These are phyloP conservation scores for Notodonta dromedarius DNA, from an alignment of 2,888 invertebrate genomes.

Conservation along the genomic window DNA sequence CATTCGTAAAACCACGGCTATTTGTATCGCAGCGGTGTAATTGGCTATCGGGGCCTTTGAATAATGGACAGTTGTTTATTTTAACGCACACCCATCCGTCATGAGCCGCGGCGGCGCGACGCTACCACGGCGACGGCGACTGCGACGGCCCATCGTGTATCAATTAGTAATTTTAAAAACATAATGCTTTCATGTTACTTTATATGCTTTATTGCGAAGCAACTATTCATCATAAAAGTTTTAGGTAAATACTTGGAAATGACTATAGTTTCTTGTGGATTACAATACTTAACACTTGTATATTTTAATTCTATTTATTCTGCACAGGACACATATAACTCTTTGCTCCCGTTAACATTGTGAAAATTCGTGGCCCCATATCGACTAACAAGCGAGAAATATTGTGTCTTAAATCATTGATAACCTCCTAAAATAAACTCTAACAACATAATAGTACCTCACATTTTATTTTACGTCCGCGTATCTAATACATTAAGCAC, in stretches of 20 bases:
- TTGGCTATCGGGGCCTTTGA: slow-evolving; percentile 55
- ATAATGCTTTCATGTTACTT: slow-evolving; percentile 36
- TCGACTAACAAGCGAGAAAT: too few species aligned
- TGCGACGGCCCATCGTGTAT: neutral
- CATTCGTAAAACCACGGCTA: slow-evolving; percentile 49
- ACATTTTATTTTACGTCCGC: slow-evolving; percentile 13
- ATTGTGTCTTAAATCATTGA: too few species aligned
- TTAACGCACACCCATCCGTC: slow-evolving; percentile 58
- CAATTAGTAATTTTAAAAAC: slow-evolving; percentile 25
- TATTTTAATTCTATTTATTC: too few species aligned
- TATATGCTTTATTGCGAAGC: slow-evolving; percentile 16
- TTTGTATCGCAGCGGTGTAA: slow-evolving; percentile 53
- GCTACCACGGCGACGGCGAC: slow-evolving; percentile 1
- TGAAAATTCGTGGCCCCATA: too few species aligned
- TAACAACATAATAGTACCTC: neutral
- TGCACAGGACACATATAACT: too few species aligned
- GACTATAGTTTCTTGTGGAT: neutral
- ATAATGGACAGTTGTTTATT: slow-evolving; percentile 61
- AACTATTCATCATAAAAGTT: slow-evolving; percentile 7
- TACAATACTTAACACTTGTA: too few species aligned
- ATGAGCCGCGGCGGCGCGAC: slow-evolving; percentile 20
- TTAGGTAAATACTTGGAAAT: neutral
- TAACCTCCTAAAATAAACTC: neutral
- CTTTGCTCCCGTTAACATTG: too few species aligned
- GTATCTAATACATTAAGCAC: slow-evolving; percentile 28